These are phyloP conservation scores for Calyptomena viridis DNA, from an alignment of 2,113 vertebrate genomes.

Conservation along the genomic window DNA sequence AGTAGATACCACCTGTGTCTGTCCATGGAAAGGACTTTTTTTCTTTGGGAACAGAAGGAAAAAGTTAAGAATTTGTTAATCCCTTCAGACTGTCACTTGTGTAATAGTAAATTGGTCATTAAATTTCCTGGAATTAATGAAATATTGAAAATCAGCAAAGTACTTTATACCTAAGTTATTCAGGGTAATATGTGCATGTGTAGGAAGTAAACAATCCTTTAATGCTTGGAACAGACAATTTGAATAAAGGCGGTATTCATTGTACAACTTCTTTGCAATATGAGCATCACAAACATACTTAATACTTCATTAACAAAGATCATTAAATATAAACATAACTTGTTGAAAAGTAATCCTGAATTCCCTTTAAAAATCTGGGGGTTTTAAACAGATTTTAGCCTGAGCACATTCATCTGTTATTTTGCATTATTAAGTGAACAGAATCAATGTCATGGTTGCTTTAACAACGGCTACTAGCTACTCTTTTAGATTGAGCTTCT, in stretches of 20 bases:
- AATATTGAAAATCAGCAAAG: neutral
- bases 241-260: neutral
- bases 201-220: neutral
- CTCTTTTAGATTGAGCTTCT: neutral
- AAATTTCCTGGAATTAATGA: neutral
- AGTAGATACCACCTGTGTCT: neutral
- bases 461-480: neutral
- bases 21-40: neutral
- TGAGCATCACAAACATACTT: neutral
- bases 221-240: neutral
- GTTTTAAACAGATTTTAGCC: neutral
- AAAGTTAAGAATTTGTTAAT: neutral
- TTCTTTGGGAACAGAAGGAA: neutral
- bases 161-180: neutral
- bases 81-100: neutral
- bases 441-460: neutral
- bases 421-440: conserved; percentile 1
- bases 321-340: neutral
- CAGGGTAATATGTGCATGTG: neutral
- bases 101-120: neutral
- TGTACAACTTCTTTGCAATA: neutral
- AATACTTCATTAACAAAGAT: neutral
- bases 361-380: neutral
- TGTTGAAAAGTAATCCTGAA: neutral
- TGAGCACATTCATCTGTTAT: neutral